Conservation (phyloP, 2,888 invertebrate genomes). For the Lepidochitona cinerea region DNA sequence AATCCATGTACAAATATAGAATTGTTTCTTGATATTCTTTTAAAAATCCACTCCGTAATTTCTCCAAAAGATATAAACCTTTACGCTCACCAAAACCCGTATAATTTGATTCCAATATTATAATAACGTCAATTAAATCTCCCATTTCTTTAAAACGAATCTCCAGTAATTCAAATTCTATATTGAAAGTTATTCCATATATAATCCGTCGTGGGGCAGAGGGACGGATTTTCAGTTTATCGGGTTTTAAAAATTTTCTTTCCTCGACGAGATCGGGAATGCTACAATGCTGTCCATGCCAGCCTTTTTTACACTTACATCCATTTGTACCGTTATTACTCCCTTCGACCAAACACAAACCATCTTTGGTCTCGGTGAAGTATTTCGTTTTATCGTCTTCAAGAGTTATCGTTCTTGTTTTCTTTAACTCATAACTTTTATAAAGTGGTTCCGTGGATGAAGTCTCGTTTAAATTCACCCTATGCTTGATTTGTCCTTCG, state of each 20-base stretch:
- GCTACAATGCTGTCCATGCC: constrained; percentile 28
- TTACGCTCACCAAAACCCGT: constrained; percentile 62
- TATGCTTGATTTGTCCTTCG: no score
- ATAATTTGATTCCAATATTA: constrained; percentile 72
- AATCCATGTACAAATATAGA: constrained; percentile 70
- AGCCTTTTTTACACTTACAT: constrained; percentile 20
- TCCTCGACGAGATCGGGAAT: constrained; percentile 23
- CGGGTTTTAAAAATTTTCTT: constrained; percentile 1
- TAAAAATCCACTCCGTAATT: constrained; percentile 73
- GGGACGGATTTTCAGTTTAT: background rate
- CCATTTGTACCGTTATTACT: background rate
- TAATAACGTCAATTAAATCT: constrained; percentile 78
- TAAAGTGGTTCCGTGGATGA: background rate
- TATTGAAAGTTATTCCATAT: constrained; percentile 29
- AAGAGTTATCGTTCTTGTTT: background rate
- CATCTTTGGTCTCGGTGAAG: background rate
- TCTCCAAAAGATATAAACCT: constrained; percentile 70
- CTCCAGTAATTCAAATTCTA: constrained; percentile 33
- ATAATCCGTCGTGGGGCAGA: constrained; percentile 26
- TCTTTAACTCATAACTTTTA: background rate
- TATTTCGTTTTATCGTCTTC: background rate
- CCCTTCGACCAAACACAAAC: constrained; percentile 1
- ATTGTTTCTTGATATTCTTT: constrained; percentile 74
- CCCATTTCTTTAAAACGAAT: constrained; percentile 77
- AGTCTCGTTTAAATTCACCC: no score